phyloP scores from a whole-genome alignment of 1,140 invertebrate species.

The Centruroides vittatus region DNA sequence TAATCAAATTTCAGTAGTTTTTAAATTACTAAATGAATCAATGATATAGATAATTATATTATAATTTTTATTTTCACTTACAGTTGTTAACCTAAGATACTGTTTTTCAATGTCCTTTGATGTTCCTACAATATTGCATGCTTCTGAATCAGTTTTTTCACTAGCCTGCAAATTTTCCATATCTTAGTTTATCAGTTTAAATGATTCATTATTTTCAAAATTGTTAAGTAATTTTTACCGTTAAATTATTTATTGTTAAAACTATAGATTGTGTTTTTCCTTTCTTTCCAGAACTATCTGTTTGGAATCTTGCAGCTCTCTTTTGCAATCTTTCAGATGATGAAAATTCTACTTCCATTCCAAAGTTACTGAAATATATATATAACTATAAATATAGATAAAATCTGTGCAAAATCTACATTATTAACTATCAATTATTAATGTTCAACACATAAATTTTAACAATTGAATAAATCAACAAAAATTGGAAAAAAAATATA shows the following conservation, averaged over 20 bases:
- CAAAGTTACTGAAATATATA: too few species aligned
- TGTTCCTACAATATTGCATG: slow-evolving; percentile 66
- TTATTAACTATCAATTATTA: too few species aligned
- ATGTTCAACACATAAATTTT: too few species aligned
- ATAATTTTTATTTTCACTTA: slow-evolving; percentile 28
- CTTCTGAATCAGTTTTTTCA: slow-evolving; percentile 41
- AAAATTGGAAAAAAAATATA: too few species aligned
- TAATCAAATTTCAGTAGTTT: slow-evolving; percentile 44
- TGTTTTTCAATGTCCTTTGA: slow-evolving; percentile 86
- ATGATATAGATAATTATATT: background rate
- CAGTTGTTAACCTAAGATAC: slow-evolving; percentile 80
- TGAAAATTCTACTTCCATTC: too few species aligned
- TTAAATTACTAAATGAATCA: background rate
- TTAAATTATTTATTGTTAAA: slow-evolving; percentile 12
- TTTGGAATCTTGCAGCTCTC: slow-evolving; percentile 64
- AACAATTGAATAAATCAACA: too few species aligned
- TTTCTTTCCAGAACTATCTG: slow-evolving; percentile 20
- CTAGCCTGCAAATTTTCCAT: background rate
- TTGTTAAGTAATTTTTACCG: background rate
- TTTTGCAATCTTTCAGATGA: slow-evolving; percentile 26
- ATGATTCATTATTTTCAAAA: background rate
- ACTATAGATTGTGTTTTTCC: slow-evolving; percentile 10
- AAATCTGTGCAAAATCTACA: too few species aligned
- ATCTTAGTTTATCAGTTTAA: background rate
- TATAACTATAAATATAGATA: too few species aligned